A percentile compares a stretch with the other conserved stretches of the same genome.
phyloP scores from a whole-genome alignment of 1,140 invertebrate species.

The Nymphalis io region DNA sequence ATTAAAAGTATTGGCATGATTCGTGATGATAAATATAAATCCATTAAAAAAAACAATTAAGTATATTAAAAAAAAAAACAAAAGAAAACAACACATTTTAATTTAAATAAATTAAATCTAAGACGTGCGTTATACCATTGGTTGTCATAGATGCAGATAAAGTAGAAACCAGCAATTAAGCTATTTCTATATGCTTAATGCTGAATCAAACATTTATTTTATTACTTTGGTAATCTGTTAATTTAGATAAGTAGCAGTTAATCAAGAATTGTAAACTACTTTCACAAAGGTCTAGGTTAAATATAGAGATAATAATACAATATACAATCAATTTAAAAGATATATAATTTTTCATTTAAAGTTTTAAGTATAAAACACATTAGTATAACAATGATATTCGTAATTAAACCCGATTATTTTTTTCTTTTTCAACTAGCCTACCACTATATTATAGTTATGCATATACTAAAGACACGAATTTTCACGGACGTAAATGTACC shows the following conservation, averaged over 20 bases:
- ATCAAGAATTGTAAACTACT: background rate
- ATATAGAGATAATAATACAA: background rate
- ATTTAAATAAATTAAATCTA: background rate
- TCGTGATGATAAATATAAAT: too few species aligned
- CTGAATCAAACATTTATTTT: background rate
- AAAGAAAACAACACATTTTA: too few species aligned
- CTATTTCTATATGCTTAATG: background rate
- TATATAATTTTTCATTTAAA: background rate
- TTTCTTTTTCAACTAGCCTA: too few species aligned
- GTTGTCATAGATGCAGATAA: background rate
- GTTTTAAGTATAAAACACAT: too few species aligned
- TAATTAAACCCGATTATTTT: too few species aligned
- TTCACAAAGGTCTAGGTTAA: constrained; percentile 1
- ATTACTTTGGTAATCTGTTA: background rate
- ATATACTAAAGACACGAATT: too few species aligned
- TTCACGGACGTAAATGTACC: too few species aligned
- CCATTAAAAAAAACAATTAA: too few species aligned
- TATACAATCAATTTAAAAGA: background rate
- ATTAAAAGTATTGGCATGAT: too few species aligned
- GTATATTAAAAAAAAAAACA: too few species aligned
- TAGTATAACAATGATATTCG: too few species aligned
- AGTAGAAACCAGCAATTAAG: background rate
- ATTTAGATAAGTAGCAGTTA: constrained; percentile 4
- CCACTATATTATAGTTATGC: too few species aligned
- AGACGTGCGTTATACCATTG: background rate